These are phyloP conservation scores for Porites australiensis DNA, from an alignment of 64 coral and sea anemone genomes.

Conservation along the genomic window DNA sequence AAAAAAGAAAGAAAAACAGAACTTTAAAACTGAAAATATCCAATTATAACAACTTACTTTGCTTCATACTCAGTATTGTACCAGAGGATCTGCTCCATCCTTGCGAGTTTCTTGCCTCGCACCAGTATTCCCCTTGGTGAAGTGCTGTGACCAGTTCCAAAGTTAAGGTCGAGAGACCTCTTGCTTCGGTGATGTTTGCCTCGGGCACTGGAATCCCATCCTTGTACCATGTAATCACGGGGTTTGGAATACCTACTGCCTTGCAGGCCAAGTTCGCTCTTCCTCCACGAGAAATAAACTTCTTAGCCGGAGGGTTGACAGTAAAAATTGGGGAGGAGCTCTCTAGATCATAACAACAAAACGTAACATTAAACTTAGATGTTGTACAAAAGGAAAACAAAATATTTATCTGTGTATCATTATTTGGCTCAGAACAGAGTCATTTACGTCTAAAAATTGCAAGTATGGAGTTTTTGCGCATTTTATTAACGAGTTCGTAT, in stretches of 20 bases:
- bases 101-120: slow-evolving; percentile 16
- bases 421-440: too few species aligned
- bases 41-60: neutral
- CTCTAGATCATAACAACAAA: neutral
- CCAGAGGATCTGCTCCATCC: neutral
- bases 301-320: neutral
- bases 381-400: too few species aligned
- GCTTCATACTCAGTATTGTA: neutral
- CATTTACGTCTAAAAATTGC: too few species aligned
- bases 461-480: too few species aligned
- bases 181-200: neutral
- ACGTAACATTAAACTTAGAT: neutral
- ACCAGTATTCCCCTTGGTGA: neutral
- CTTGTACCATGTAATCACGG: slow-evolving; percentile 21
- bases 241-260: neutral
- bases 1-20: too few species aligned
- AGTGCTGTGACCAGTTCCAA: neutral
- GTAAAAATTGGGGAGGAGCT: neutral
- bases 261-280: neutral
- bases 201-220: neutral
- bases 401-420: too few species aligned
- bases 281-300: neutral
- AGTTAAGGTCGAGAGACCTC: neutral
- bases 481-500: too few species aligned
- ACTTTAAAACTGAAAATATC: neutral